Conservation (phyloP, 2,113 vertebrate species). For the Phrynosoma blainvillii region DNA sequence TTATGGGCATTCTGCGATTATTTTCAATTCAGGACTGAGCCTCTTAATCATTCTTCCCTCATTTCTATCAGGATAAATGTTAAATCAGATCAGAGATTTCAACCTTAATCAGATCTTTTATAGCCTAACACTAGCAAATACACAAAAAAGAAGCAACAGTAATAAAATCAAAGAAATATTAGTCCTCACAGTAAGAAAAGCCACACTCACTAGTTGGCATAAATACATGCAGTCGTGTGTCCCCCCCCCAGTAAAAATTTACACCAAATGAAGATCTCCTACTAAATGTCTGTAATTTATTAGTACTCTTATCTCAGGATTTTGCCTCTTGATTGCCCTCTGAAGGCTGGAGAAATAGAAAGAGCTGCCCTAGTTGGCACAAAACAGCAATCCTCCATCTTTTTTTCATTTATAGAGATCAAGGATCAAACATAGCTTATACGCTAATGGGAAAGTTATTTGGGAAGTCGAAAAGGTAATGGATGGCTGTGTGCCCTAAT, state of each 20-base stretch:
- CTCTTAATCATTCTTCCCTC: constrained; percentile 57
- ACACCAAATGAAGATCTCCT: constrained; percentile 5
- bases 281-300: constrained; percentile 1
- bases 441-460: not conserved
- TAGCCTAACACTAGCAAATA: constrained; percentile 48
- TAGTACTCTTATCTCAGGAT: not conserved
- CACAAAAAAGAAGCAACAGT: constrained; percentile 17
- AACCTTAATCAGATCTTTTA: constrained; percentile 61
- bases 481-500: not conserved
- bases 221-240: not conserved
- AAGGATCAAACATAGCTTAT: not conserved
- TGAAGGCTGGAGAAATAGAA: not conserved
- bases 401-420: constrained; percentile 14
- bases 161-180: constrained; percentile 18
- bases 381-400: constrained; percentile 17
- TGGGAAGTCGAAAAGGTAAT: not conserved
- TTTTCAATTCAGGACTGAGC: constrained; percentile 50
- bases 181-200: constrained; percentile 34
- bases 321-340: constrained; percentile 35
- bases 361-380: not conserved
- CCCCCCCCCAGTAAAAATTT: not conserved
- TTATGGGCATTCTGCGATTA: constrained; percentile 51
- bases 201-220: not conserved
- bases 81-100: constrained; percentile 60
- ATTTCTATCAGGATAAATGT: constrained; percentile 47